Base-by-base conservation (phyloP, 1,140 invertebrate species). In the Sminthurides bifidus region DNA sequence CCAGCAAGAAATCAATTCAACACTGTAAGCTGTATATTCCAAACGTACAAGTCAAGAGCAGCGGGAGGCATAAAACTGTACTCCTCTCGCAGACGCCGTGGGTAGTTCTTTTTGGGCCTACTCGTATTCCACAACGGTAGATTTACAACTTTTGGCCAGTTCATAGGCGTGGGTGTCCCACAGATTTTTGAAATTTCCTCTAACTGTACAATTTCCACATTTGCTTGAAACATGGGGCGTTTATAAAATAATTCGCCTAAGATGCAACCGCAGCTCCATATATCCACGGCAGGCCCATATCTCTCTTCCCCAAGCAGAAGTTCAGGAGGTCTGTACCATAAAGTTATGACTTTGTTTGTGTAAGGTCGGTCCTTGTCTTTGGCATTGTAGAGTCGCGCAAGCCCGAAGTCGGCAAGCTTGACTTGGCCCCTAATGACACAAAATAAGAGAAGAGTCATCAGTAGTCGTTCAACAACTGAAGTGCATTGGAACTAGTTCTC, bases 201-300 rank as follows among this genome's bases (percentile, higher is more conserved):
- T 41, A 99, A 70, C 69, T 98, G 94, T 69, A 83, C 81, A 76
- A 92, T 80, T 75, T 99, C 96, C 41, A 83, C 77, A 70, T 88
- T 92, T 1, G 90, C 93, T 81, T 88, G 71, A 71, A 99, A 99
- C 24, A 99, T 78, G 4, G 96, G 94, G 67, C 92, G 88, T 68
- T 93, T 95, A 2, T 82, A 79, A 71, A 98, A 99, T 33, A 99
- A 75, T 76, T 99, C 95, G 1, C 93, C 96, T 27, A 99, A 76
- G 66, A 99, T 99, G 70, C 96, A 99, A 24, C 95, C 96, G 72
- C 92, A 95, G 68, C 92, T 96, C 96, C 96, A 99, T 12, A 99
- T 88, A 74, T 99, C 96, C 64, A 99, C 93, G 0, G 93, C 85
- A 12, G 95, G 91, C 0, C 92, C 94, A 73, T 98, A 99, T 52